A percentile compares a stretch with the other conserved stretches of the same genome.
Conservation (phyloP, 2,888 invertebrate species). For the Drosophila kambysellisi region DNA sequence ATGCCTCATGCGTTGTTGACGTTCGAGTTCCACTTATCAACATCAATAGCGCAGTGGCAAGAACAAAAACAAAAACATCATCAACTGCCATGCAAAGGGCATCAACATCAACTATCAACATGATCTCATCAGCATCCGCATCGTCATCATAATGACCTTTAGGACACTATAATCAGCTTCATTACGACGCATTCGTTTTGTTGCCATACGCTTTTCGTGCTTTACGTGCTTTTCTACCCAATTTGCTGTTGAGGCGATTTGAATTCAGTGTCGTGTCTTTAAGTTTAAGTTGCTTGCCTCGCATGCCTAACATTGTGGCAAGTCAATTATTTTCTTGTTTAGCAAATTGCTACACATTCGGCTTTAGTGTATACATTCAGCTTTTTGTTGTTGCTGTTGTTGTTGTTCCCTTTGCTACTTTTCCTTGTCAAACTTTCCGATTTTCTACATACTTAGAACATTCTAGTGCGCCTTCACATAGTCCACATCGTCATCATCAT, state of each 20-base stretch:
- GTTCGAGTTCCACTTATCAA: conserved; percentile 74
- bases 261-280: conserved; percentile 57
- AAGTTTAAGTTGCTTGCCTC: conserved; percentile 46
- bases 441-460: conserved; percentile 21
- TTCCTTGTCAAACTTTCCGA: conserved; percentile 38
- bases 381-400: conserved; percentile 1
- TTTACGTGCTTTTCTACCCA: conserved; percentile 68
- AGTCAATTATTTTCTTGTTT: conserved; percentile 79
- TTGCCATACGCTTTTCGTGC: conserved; percentile 69
- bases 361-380: conserved; percentile 50
- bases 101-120: conserved; percentile 21
- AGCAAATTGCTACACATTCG: conserved; percentile 75
- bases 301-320: conserved; percentile 60
- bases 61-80: conserved; percentile 13
- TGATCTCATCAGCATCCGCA: conserved; percentile 33
- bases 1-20: conserved; percentile 72
- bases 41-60: conserved; percentile 37
- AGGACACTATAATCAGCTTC: conserved; percentile 50
- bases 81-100: conserved; percentile 12
- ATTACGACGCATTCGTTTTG: conserved; percentile 67
- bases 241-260: conserved; percentile 65
- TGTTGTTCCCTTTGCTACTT: conserved; percentile 1
- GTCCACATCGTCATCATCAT: conserved; percentile 17
- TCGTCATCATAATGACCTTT: conserved; percentile 16
- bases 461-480: conserved; percentile 16